Percentiles rank a stretch among this genome's conserved stretches.
phyloP scores from a whole-genome alignment of 2,888 invertebrate species.

The Synanthedon myopaeformis region DNA sequence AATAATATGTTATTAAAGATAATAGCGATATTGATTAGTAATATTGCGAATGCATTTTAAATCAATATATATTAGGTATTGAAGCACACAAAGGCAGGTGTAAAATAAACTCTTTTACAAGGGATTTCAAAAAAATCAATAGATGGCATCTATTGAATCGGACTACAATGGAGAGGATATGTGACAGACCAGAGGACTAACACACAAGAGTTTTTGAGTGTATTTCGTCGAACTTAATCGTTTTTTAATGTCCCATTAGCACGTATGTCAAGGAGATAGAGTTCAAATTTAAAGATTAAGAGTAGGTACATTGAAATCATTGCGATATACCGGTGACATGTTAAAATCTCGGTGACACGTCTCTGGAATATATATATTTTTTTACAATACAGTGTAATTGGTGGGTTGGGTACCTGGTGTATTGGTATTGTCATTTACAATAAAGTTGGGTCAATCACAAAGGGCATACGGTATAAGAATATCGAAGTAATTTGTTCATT shows the following conservation, averaged over 20 bases:
- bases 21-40: too few relatives aligned
- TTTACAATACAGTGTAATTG: conserved; percentile 61
- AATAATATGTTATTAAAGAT: too few relatives aligned
- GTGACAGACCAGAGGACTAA: conserved; percentile 63
- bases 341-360: too few relatives aligned
- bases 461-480: conserved; percentile 39
- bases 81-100: conserved; percentile 44
- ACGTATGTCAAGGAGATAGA: conserved; percentile 11
- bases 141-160: conserved; percentile 44
- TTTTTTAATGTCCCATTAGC: conserved; percentile 1
- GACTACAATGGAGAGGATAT: conserved; percentile 64
- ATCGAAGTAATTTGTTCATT: conserved; percentile 54
- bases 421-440: conserved; percentile 59
- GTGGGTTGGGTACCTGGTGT: conserved; percentile 68
- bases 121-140: conserved; percentile 40
- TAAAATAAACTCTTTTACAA: conserved; percentile 43
- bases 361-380: conserved; percentile 35
- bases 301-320: background rate
- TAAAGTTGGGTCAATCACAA: conserved; percentile 42
- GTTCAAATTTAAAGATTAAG: conserved; percentile 15
- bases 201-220: conserved; percentile 54
- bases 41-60: too few relatives aligned
- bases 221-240: conserved; percentile 20
- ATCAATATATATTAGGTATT: conserved; percentile 13
- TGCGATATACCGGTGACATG: background rate